Evolutionary conservation across 1,140 invertebrate genomes (phyloP).

Genomic region (Trichonephila inaurata): DNA sequence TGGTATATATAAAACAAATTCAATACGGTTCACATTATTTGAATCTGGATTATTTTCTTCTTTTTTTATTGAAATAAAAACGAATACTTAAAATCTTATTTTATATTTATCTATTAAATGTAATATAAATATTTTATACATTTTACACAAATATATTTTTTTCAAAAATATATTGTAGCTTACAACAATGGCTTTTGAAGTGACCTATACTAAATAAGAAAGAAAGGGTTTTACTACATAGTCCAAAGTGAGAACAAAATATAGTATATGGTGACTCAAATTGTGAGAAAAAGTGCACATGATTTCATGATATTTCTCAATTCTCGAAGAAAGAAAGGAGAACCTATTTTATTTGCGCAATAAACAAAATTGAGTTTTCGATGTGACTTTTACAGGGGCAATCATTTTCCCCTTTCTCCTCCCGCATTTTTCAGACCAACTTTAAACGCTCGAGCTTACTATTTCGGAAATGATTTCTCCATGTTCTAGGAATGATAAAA

Average conservation of each 20-base stretch:
- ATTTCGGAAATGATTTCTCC: background rate
- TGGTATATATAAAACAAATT: too few species aligned
- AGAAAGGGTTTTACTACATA: background rate
- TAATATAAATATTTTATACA: too few species aligned
- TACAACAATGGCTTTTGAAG: too few species aligned
- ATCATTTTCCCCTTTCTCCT: constrained; percentile 3
- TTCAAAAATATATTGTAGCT: too few species aligned
- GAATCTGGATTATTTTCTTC: too few species aligned
- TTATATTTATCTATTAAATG: too few species aligned
- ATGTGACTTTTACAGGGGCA: constrained; percentile 62
- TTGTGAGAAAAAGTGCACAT: background rate
- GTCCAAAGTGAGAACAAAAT: background rate
- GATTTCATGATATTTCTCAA: constrained; percentile 3
- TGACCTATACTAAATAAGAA: too few species aligned
- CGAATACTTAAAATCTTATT: too few species aligned
- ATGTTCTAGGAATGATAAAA: background rate
- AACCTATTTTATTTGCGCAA: constrained; percentile 15
- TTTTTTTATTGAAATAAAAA: too few species aligned
- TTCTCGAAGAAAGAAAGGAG: background rate
- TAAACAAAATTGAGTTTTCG: constrained; percentile 54
- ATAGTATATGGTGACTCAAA: background rate
- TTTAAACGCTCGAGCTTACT: background rate
- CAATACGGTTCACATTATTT: too few species aligned
- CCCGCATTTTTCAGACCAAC: background rate
- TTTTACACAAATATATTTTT: too few species aligned